Percentiles rank a stretch among this genome's conserved stretches.
Evolutionary conservation across 2,888 invertebrate species (phyloP).

Genomic region (Branchinecta sandiegonensis): DNA sequence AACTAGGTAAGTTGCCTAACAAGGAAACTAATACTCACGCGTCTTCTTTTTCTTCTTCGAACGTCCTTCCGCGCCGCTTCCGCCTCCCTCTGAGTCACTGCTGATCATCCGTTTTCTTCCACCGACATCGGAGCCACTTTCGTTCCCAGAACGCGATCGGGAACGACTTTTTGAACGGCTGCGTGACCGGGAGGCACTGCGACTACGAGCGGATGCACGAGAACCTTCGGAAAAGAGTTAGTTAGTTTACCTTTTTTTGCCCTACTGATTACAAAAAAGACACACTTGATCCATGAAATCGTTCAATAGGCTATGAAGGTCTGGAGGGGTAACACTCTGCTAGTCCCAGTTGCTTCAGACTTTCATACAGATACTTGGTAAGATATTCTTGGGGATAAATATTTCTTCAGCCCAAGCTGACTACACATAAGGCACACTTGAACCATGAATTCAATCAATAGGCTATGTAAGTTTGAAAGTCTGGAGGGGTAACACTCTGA

Average conservation of each 20-base stretch:
- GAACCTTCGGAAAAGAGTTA: constrained; percentile 18
- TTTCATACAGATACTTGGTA: neutral
- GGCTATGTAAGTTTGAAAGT: too few relatives aligned
- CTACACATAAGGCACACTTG: too few relatives aligned
- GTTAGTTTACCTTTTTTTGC: too few relatives aligned
- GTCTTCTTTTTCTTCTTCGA: neutral
- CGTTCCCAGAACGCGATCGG: constrained; percentile 20
- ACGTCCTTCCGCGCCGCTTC: constrained; percentile 20
- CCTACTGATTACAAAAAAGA: too few relatives aligned
- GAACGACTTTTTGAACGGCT: constrained; percentile 23
- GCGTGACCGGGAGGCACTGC: constrained; percentile 21
- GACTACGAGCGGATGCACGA: constrained; percentile 13
- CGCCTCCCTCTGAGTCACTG: constrained; percentile 23
- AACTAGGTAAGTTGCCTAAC: neutral
- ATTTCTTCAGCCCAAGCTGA: too few relatives aligned
- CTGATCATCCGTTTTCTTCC: constrained; percentile 3
- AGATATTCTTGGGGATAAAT: too few relatives aligned
- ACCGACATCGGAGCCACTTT: neutral
- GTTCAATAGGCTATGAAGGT: too few relatives aligned
- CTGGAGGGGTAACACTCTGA: neutral
- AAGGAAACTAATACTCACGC: neutral
- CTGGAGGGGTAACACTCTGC: neutral
- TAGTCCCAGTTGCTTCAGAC: neutral
- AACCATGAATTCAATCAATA: too few relatives aligned
- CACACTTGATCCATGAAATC: too few relatives aligned